Evolutionary conservation across 2,888 invertebrate species (phyloP).

Genomic region (Thysanoteuthis rhombus): DNA sequence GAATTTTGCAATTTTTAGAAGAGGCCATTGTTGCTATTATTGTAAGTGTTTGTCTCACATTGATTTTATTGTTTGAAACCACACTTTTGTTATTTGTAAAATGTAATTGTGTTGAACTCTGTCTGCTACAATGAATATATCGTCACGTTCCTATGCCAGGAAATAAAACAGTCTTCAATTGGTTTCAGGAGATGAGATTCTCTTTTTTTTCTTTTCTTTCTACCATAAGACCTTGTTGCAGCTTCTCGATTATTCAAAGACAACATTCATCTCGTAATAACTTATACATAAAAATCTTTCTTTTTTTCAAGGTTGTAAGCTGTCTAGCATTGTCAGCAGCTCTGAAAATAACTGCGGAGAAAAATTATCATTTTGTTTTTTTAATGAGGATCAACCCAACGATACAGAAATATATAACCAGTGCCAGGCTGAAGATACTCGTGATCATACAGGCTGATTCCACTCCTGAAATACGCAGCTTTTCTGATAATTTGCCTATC

Average conservation of each 20-base stretch:
- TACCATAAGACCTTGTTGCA: not conserved
- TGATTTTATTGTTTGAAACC: not conserved
- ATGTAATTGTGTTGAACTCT: constrained; percentile 12
- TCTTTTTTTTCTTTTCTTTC: not conserved
- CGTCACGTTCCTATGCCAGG: not conserved
- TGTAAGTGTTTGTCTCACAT: not conserved
- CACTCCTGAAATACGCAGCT: no score
- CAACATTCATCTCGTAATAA: not conserved
- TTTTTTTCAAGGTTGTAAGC: not conserved
- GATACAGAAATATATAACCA: no score
- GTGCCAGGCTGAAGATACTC: no score
- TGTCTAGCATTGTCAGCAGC: no score
- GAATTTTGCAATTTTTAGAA: not conserved
- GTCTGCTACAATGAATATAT: not conserved
- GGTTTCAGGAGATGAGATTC: not conserved
- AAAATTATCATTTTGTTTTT: no score
- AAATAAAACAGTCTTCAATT: not conserved
- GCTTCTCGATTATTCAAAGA: not conserved
- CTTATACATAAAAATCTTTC: not conserved
- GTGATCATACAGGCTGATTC: no score
- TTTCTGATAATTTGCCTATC: no score
- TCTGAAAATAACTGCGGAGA: no score
- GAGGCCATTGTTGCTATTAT: not conserved
- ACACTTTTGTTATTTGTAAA: not conserved
- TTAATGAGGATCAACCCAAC: no score